These are phyloP conservation scores for Clostera curtula DNA, from an alignment of 2,888 invertebrate species.

Conservation along the genomic window DNA sequence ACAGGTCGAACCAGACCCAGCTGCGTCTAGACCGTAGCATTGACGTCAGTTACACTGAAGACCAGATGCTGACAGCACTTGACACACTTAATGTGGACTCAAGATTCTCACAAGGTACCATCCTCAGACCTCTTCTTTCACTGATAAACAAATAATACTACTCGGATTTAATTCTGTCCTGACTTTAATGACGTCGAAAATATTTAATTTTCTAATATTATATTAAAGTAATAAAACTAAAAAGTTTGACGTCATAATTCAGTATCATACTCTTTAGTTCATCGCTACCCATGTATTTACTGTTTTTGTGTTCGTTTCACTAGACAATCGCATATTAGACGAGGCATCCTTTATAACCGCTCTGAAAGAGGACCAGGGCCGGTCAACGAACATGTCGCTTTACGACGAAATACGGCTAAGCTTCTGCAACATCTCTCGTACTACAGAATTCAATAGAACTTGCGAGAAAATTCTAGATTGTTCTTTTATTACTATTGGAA, in stretches of 20 bases:
- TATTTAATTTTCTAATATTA: too few species aligned
- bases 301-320: conserved; percentile 18
- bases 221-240: too few species aligned
- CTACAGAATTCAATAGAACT: conserved; percentile 22
- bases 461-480: conserved; percentile 25
- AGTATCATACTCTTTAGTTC: too few species aligned
- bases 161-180: too few species aligned
- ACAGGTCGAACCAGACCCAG: conserved; percentile 51
- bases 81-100: conserved; percentile 54
- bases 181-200: too few species aligned
- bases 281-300: conserved; percentile 8
- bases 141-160: too few species aligned
- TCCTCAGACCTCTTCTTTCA: conserved; percentile 3
- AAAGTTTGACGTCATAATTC: too few species aligned
- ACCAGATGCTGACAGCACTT: conserved; percentile 56
- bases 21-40: conserved; percentile 51
- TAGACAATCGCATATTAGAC: conserved; percentile 55
- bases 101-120: conserved; percentile 45
- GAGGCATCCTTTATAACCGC: conserved; percentile 56
- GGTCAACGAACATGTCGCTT: conserved; percentile 53
- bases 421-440: conserved; percentile 43
- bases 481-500: conserved; percentile 23
- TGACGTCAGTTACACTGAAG: conserved; percentile 63
- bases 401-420: conserved; percentile 63
- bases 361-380: conserved; percentile 51